Evolutionary conservation across 2,797 vertebrate genomes (phyloP), one percentile per base, ranked within the genome.

Genomic region (Acanthurus leucopareius): DNA sequence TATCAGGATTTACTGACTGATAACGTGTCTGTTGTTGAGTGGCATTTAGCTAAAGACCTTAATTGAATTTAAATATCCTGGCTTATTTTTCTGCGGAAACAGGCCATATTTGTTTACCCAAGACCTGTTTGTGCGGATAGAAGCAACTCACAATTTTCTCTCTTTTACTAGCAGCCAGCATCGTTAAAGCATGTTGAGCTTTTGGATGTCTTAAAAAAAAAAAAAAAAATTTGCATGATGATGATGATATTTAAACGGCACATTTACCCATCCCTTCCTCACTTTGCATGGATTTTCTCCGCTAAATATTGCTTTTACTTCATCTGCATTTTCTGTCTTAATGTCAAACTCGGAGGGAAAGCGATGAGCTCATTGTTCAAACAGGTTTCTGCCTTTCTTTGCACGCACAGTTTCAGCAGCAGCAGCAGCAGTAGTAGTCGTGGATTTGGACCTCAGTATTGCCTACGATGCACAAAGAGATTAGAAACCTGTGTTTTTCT

Each of bases 311-410:
- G 48, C 53, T 25, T 57, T 25, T 57, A 28, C 73, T 79, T 62
- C 66, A 72, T 69, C 73, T 73, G 74, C 75, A 84, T 69, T 28
- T 28, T 22, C 2, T 48, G 70, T 75, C 11, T 73, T 25, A 0
- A 56, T 57, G 83, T 69, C 85, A 83, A 72, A 73, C 75, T 85
- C n/a, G 40, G 20, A 14, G 59, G 44, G 17, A 48, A 82, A 66
- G 5, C 67, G 87, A 88, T 86, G 87, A 90, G 78, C 79, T 90
- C 87, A 87, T 86, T 88, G 82, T 88, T 91, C 57, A 75, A 85
- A 87, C 88, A 92, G 89, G 86, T 91, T 71, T 81, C 25, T 25
- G 25, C 25, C 14, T 72, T 65, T 35, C 38, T 59, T 59, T 79
- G 74, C 72, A 75, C 58, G 75, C 78, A 82, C 76, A 65, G 17